A percentile compares a stretch with the other conserved stretches of the same genome.
These are phyloP conservation scores for Cheirogaleus major DNA, from an alignment of 2,797 vertebrate genomes.

Conservation along the genomic window DNA sequence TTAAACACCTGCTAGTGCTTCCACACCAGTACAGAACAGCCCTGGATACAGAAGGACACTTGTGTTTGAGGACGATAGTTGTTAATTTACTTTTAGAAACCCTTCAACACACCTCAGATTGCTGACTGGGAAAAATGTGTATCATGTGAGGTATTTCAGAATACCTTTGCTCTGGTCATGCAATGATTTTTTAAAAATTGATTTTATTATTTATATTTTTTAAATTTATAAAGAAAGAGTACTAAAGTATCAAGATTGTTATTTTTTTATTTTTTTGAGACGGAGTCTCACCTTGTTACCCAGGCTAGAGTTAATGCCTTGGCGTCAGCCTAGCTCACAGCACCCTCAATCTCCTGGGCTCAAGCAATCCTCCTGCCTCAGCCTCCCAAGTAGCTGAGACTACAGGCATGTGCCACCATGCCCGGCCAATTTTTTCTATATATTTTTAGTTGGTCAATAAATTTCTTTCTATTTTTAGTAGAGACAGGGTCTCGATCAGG, in stretches of 20 bases:
- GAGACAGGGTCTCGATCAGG: no score
- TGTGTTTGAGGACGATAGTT: neutral
- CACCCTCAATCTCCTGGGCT: neutral
- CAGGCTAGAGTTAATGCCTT: neutral
- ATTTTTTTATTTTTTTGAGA: neutral
- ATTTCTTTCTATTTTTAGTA: no score
- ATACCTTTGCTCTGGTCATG: neutral
- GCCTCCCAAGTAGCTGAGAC: neutral
- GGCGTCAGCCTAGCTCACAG: neutral
- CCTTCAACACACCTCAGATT: neutral
- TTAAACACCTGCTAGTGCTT: neutral
- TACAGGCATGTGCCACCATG: rapidly evolving
- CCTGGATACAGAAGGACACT: neutral
- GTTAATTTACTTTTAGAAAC: neutral
- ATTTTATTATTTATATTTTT: neutral
- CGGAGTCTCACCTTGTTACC: neutral
- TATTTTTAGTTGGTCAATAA: no score
- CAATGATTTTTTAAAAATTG: neutral
- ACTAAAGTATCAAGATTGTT: neutral
- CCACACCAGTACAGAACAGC: neutral
- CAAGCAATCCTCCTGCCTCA: neutral
- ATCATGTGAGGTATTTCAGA: neutral
- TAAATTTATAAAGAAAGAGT: neutral
- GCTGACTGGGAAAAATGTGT: neutral
- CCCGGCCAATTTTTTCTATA: neutral